Evolutionary conservation across 37 sponge, comb jelly and placozoan species (phyloP).

Genomic region (Spongilla lacustris): DNA sequence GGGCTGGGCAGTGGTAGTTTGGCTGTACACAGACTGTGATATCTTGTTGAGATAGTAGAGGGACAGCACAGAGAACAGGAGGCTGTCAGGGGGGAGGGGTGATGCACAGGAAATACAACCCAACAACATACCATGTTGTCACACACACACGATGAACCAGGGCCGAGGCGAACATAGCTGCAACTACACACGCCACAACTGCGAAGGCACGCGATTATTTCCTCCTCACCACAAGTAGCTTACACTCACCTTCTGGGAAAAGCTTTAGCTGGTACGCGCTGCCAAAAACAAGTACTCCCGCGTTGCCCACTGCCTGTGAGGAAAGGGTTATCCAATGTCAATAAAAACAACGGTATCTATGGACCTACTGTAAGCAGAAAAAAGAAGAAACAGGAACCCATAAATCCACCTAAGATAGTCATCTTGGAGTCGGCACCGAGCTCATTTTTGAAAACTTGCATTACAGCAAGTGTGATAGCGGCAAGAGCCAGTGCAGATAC

Average conservation of each 20-base stretch:
- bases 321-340: background rate
- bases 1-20: background rate
- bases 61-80: constrained; percentile 80
- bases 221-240: background rate
- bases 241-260: constrained; percentile 74
- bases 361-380: constrained; percentile 79
- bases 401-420: constrained; percentile 82
- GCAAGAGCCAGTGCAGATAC: constrained; percentile 62
- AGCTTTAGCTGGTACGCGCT: constrained; percentile 52
- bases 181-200: constrained; percentile 57
- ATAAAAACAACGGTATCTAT: background rate
- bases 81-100: constrained; percentile 16
- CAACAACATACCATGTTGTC: constrained; percentile 75
- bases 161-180: constrained; percentile 64
- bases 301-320: constrained; percentile 64
- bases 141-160: constrained; percentile 84
- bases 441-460: constrained; percentile 83
- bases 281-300: constrained; percentile 44
- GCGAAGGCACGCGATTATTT: background rate
- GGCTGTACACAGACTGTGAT: constrained; percentile 52
- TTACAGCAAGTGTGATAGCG: constrained; percentile 76
- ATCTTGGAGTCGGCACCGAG: constrained; percentile 55
- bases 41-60: constrained; percentile 85
- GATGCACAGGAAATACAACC: background rate
- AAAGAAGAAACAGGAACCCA: constrained; percentile 83